These are phyloP conservation scores for Heliothis subflexa DNA, from an alignment of 1,140 invertebrate genomes.

Conservation along the genomic window DNA sequence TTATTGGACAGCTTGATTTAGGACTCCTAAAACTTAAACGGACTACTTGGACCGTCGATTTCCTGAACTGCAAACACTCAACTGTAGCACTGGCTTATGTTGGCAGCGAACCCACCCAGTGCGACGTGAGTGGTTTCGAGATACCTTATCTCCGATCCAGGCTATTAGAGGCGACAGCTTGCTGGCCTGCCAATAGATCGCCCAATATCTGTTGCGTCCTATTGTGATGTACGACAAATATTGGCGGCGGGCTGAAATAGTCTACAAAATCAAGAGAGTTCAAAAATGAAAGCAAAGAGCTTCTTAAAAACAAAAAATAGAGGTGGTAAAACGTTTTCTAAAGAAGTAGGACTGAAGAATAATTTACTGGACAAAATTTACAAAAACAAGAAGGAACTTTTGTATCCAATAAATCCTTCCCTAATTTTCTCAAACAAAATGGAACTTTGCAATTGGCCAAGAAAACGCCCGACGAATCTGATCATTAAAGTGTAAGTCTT, in stretches of 20 bases:
- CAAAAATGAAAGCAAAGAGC: no score
- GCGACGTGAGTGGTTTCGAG: conserved; percentile 44
- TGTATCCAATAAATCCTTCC: no score
- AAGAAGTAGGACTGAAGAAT: neutral
- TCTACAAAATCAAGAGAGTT: neutral
- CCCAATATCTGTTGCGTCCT: conserved; percentile 24
- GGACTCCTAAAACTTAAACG: neutral
- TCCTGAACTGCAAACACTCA: conserved; percentile 25
- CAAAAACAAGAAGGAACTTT: no score
- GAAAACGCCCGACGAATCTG: conserved; percentile 4
- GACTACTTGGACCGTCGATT: conserved; percentile 10
- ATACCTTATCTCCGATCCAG: conserved; percentile 43
- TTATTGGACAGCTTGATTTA: no score
- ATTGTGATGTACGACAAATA: neutral
- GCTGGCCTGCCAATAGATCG: neutral
- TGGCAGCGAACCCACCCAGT: neutral
- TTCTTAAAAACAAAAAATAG: no score
- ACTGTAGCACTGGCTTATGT: conserved; percentile 29
- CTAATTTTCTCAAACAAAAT: neutral
- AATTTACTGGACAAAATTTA: no score
- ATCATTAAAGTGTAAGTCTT: conserved; percentile 2
- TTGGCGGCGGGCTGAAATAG: neutral
- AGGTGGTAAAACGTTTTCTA: no score
- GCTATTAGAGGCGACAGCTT: conserved; percentile 27
- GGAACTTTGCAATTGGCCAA: neutral